Conservation (phyloP, 2,888 invertebrate genomes). For the Bombyx huttoni region DNA sequence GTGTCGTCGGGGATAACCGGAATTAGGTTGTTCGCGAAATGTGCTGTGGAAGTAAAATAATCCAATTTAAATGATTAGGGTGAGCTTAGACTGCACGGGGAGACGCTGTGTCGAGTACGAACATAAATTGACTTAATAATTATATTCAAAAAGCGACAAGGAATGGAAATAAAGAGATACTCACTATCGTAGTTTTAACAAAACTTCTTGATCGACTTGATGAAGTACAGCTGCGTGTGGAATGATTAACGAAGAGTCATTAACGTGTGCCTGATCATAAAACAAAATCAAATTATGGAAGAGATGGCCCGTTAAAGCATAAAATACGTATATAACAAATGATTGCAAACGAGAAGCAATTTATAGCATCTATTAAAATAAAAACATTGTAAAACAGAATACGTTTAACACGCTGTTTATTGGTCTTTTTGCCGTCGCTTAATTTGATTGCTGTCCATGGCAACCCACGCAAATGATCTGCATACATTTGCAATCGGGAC, state of each 20-base stretch:
- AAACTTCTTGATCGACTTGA: too few species aligned
- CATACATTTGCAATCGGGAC: slow-evolving; percentile 46
- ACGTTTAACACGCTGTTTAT: slow-evolving; percentile 30
- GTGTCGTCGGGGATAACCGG: slow-evolving; percentile 53
- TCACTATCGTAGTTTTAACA: too few species aligned
- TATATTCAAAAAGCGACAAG: neutral
- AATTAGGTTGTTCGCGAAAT: slow-evolving; percentile 52
- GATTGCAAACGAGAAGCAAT: slow-evolving; percentile 1
- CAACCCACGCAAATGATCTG: slow-evolving; percentile 45
- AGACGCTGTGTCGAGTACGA: neutral
- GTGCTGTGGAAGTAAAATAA: slow-evolving; percentile 45
- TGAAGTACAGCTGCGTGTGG: too few species aligned
- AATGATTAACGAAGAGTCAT: too few species aligned
- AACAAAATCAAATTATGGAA: neutral
- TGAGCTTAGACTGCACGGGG: slow-evolving; percentile 2
- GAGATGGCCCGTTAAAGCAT: neutral
- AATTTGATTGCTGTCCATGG: slow-evolving; percentile 41
- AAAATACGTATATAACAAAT: neutral
- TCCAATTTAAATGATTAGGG: slow-evolving; percentile 46
- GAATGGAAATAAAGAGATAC: neutral
- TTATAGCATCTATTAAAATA: slow-evolving; percentile 4
- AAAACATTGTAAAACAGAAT: slow-evolving; percentile 8
- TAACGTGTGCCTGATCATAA: too few species aligned
- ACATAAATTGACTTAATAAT: neutral
- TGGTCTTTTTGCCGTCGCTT: slow-evolving; percentile 34